phyloP scores from a whole-genome alignment of 2,113 vertebrate species.

The Silurus asotus region DNA sequence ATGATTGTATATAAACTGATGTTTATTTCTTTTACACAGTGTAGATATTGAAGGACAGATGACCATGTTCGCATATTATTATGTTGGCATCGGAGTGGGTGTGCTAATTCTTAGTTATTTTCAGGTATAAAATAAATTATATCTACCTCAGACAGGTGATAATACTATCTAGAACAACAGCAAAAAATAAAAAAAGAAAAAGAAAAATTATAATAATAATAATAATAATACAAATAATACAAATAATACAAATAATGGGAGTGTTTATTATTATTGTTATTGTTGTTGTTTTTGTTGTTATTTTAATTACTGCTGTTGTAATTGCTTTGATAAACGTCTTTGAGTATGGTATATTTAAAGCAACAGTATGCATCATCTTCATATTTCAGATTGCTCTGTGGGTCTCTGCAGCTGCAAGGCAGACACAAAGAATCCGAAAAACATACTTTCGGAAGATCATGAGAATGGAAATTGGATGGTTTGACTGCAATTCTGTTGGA shows the following conservation, averaged over 20 bases:
- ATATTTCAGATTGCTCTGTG: constrained; percentile 69
- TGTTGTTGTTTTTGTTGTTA: neutral
- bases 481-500: constrained; percentile 76
- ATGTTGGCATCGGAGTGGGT: constrained; percentile 69
- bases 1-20: neutral
- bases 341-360: neutral
- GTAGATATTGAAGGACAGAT: constrained; percentile 72
- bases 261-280: neutral
- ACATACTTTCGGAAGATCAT: constrained; percentile 75
- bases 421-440: constrained; percentile 69
- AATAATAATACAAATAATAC: neutral
- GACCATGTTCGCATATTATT: constrained; percentile 76
- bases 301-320: neutral
- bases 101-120: constrained; percentile 73
- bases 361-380: neutral
- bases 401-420: constrained; percentile 69
- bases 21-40: constrained; percentile 58
- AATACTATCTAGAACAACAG: too few relatives aligned
- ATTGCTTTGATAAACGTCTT: neutral
- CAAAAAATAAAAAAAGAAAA: too few relatives aligned
- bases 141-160: neutral
- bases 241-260: neutral
- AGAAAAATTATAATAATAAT: too few relatives aligned
- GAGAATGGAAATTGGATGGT: constrained; percentile 79
- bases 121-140: constrained; percentile 64